Evolutionary conservation across 1,140 invertebrate genomes (phyloP), one percentile per base, ranked within the genome.

Genomic region (Drosophila biarmipes): DNA sequence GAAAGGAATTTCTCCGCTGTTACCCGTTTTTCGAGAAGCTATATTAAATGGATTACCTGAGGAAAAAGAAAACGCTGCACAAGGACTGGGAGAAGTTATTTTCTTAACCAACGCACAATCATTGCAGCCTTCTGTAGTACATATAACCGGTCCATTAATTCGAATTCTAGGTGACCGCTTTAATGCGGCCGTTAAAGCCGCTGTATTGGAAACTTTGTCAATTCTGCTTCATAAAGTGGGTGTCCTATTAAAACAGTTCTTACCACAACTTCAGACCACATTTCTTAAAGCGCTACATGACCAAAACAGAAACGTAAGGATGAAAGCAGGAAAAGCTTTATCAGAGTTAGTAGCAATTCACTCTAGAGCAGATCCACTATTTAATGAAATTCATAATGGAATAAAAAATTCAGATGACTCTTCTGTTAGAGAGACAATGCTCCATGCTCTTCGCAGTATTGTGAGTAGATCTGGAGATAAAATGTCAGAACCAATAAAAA

Each of bases 261-360:
- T 99, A 80, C 98, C 99, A 11, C 98, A 99, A 93, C 93, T 99
- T 10, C 98, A 99, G 94, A 99, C 98, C 17, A 99, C 98, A 5
- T 99, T 99, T 92, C 93, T 99, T 12, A 98, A 98, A 93, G 96
- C 98, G 4, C 93, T 99, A 17, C 96, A 96, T 92, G 98, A 99
- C 92, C 94, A 95, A 24, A 97, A 97, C 91, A 93, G 98, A 67
- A 94, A 95, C 76, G 98, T 99, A 1, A 94, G 98, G 66, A 93
- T 99, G 37, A 97, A 97, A 93, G 97, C 98, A 11, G 98, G 97
- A 0, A 94, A 94, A 53, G 98, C 98, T 29, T 93, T 99, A 2
- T 96, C 97, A 59, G 96, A 98, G 92, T 93, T 99, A 1, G 97
- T 98, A 59, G 93, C 96, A 1, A 99, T 99, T 76, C 98, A 99